Percentiles rank a stretch among this genome's conserved stretches.
phyloP scores from a whole-genome alignment of 2,113 vertebrate genomes.

The Podarcis cretensis region DNA sequence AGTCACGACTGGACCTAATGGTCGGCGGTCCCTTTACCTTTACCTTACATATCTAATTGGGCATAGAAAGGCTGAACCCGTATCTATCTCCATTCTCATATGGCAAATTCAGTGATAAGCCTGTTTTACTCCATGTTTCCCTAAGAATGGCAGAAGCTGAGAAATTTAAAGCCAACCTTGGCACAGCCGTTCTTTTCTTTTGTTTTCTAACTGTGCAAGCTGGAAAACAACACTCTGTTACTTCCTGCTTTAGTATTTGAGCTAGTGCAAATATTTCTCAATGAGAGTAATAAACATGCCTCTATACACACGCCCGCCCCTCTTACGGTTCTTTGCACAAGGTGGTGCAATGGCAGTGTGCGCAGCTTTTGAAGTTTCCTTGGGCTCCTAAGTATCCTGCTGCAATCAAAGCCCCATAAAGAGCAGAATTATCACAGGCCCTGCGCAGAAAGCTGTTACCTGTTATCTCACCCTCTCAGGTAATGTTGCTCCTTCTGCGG shows the following conservation, averaged over 20 bases:
- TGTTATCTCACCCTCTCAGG: constrained; percentile 47
- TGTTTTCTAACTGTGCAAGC: neutral
- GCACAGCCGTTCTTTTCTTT: neutral
- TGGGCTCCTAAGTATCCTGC: neutral
- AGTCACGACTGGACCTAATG: too few relatives aligned
- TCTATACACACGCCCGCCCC: rapidly evolving
- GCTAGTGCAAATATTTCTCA: neutral
- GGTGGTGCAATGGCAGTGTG: constrained; percentile 11
- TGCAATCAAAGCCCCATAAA: constrained; percentile 43
- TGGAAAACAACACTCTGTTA: neutral
- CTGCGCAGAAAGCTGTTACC: constrained; percentile 39
- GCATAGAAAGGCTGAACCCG: neutral
- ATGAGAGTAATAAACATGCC: neutral
- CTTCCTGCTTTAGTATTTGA: rapidly evolving
- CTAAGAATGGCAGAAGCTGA: neutral
- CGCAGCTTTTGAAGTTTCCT: constrained; percentile 61
- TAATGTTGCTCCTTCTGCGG: constrained; percentile 18
- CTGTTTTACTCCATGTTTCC: neutral
- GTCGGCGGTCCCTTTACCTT: too few relatives aligned
- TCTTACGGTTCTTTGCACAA: constrained; percentile 46
- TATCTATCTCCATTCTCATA: neutral
- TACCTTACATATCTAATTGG: neutral
- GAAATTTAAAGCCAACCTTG: neutral
- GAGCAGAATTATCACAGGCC: constrained; percentile 21
- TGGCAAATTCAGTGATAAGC: neutral